phyloP scores from a whole-genome alignment of 2,113 vertebrate species.

The Menura novaehollandiae region DNA sequence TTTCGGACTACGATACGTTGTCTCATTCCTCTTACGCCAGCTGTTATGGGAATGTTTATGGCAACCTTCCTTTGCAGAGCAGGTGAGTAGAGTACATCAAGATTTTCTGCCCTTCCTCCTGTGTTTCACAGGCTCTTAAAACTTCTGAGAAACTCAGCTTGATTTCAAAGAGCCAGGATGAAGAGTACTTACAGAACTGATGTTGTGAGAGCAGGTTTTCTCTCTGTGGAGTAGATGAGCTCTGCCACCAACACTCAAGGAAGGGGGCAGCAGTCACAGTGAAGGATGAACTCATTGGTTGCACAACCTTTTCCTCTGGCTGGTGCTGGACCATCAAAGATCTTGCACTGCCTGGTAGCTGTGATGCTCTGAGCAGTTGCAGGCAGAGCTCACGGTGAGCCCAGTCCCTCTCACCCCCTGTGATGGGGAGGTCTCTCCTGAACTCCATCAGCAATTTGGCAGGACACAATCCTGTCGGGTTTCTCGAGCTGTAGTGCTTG shows the following conservation, averaged over 20 bases:
- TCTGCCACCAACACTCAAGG: not conserved
- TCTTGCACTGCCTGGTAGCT: not conserved
- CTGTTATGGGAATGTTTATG: constrained; percentile 77
- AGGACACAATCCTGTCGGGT: not conserved
- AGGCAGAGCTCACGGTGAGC: not conserved
- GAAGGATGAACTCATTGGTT: not conserved
- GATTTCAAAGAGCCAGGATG: not conserved
- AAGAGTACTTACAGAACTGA: not conserved
- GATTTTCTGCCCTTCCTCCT: not conserved
- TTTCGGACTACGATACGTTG: constrained; percentile 75
- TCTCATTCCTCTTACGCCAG: constrained; percentile 79
- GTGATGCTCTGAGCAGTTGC: not conserved
- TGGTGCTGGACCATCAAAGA: not conserved
- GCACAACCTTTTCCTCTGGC: not conserved
- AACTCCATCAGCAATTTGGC: not conserved
- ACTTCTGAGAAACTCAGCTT: not conserved
- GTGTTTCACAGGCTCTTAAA: not conserved
- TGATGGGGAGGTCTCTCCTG: not conserved
- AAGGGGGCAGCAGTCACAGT: fast-evolving
- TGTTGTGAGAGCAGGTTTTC: not conserved
- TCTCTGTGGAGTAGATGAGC: not conserved
- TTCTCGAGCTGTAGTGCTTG: not conserved
- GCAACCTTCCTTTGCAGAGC: constrained; percentile 80
- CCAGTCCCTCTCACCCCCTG: not conserved
- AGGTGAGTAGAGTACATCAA: constrained; percentile 75